Evolutionary conservation across 2,113 vertebrate species (phyloP).

Genomic region (Percina caprodes): DNA sequence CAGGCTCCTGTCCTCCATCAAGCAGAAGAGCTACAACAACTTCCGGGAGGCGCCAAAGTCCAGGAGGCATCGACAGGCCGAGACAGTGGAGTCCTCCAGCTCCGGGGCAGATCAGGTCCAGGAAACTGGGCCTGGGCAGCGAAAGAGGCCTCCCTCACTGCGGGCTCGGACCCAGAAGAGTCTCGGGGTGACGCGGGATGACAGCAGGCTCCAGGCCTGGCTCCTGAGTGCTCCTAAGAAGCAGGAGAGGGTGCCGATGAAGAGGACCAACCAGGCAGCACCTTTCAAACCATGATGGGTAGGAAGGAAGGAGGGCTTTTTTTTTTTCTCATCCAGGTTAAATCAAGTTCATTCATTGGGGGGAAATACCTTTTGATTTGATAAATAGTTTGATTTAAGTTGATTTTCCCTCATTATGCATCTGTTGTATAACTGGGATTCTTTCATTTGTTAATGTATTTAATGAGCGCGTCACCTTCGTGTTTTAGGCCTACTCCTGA

Average conservation of each 20-base stretch:
- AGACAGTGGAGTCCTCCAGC: constrained; percentile 14
- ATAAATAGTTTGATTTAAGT: not conserved
- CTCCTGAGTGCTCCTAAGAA: constrained; percentile 61
- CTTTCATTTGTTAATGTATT: not conserved
- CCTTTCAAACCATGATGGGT: not conserved
- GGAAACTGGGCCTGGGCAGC: accelerated
- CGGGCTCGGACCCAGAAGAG: constrained; percentile 62
- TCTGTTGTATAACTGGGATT: not conserved
- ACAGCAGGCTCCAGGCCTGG: constrained; percentile 39
- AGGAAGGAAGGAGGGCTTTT: too few species aligned
- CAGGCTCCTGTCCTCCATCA: constrained; percentile 88
- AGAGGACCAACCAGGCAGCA: not conserved
- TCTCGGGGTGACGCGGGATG: constrained; percentile 27
- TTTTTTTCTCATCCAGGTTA: not conserved
- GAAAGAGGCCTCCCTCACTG: constrained; percentile 51
- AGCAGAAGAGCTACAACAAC: constrained; percentile 82
- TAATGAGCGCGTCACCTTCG: not conserved
- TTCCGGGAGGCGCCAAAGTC: constrained; percentile 26
- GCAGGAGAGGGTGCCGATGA: not conserved
- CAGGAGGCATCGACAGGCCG: constrained; percentile 47
- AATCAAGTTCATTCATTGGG: not conserved
- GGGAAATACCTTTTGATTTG: not conserved
- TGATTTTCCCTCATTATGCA: not conserved
- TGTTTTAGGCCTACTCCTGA: not conserved
- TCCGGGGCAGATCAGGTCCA: not conserved